phyloP scores from a whole-genome alignment of 2,113 vertebrate species.

The Vidua macroura region DNA sequence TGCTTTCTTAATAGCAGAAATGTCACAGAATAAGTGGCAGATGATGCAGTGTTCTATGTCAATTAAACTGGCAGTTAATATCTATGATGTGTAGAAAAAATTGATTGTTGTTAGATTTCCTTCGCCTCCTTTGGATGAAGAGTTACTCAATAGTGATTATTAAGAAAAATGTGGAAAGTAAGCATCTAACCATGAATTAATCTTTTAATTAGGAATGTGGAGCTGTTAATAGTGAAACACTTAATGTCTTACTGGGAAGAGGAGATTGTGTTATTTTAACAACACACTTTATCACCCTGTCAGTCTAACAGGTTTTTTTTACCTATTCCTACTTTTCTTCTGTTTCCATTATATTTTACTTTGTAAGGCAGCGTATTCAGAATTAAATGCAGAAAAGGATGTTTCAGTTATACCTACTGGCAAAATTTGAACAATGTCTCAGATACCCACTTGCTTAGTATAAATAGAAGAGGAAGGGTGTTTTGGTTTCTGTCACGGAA shows the following conservation, averaged over 20 bases:
- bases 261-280: neutral
- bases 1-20: neutral
- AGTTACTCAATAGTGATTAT: neutral
- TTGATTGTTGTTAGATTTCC: neutral
- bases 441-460: slow-evolving; percentile 33
- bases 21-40: neutral
- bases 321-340: neutral
- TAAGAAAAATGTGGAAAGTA: neutral
- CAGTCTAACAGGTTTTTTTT: neutral
- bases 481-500: slow-evolving; percentile 30
- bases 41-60: neutral
- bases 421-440: slow-evolving; percentile 37
- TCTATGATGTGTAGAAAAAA: neutral
- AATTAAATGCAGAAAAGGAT: slow-evolving; percentile 16
- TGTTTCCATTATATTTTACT: slow-evolving; percentile 8
- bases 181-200: neutral
- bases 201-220: neutral
- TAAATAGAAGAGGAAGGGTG: slow-evolving; percentile 43
- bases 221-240: neutral
- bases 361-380: neutral
- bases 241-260: neutral
- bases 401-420: slow-evolving; percentile 5
- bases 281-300: neutral
- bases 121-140: neutral
- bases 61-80: neutral